These are phyloP conservation scores for Nebria salina DNA, from an alignment of 2,888 invertebrate species.

Conservation along the genomic window DNA sequence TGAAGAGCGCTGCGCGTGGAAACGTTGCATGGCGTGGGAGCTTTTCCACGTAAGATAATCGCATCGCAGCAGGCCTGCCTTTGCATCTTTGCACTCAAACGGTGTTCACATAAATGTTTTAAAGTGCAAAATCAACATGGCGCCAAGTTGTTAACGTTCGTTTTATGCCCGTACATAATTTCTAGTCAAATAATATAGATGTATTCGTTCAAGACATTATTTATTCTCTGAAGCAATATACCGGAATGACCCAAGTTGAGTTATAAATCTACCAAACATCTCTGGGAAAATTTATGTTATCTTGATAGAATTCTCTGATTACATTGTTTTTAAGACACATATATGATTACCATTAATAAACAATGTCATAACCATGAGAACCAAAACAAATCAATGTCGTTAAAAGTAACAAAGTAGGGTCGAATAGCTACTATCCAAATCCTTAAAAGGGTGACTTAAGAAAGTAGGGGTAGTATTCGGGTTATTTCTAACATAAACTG, in stretches of 20 bases:
- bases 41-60: not conserved
- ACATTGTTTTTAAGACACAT: no score
- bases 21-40: not conserved
- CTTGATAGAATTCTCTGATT: no score
- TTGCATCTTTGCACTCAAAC: not conserved
- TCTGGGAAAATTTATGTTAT: no score
- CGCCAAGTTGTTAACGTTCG: not conserved
- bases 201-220: not conserved
- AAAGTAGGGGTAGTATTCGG: no score
- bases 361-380: no score
- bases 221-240: not conserved
- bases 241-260: not conserved
- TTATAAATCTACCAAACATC: not conserved
- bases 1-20: not conserved
- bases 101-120: conserved; percentile 5
- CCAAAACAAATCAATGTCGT: no score
- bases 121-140: conserved; percentile 23
- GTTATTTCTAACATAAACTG: no score
- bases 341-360: no score
- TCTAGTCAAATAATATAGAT: not conserved
- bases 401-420: no score
- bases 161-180: not conserved
- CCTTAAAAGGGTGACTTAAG: no score
- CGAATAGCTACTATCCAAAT: no score
- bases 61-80: not conserved